Evolutionary conservation across 2,888 invertebrate genomes (phyloP).

Genomic region (Philaethria dido): DNA sequence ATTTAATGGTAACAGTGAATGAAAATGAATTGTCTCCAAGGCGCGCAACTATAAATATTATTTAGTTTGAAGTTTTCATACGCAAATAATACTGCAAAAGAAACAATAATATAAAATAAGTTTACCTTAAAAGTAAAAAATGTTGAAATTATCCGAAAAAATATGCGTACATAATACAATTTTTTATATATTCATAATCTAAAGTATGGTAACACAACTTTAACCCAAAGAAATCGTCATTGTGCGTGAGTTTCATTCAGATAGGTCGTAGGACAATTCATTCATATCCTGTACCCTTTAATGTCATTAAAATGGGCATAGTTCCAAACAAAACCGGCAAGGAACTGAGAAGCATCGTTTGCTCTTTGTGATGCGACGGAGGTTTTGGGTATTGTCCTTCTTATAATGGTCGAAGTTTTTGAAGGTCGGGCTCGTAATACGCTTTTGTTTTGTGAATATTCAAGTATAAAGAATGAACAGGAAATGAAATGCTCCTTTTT

Average conservation of each 20-base stretch:
- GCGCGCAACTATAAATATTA: no score
- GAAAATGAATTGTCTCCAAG: neutral
- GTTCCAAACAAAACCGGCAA: slow-evolving; percentile 27
- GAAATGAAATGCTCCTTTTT: neutral
- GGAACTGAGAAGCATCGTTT: slow-evolving; percentile 17
- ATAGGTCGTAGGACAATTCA: neutral
- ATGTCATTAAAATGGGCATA: slow-evolving; percentile 30
- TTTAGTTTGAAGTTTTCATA: no score
- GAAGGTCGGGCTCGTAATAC: slow-evolving; percentile 13
- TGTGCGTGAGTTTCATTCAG: neutral
- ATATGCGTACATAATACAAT: no score
- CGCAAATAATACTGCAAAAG: no score
- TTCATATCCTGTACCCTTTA: slow-evolving; percentile 14
- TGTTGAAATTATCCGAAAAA: no score
- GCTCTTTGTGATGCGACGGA: slow-evolving; percentile 13
- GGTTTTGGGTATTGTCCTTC: slow-evolving; percentile 16
- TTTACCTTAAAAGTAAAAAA: no score
- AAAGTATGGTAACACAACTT: no score
- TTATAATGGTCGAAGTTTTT: slow-evolving; percentile 32
- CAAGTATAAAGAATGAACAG: slow-evolving; percentile 12
- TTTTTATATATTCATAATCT: no score
- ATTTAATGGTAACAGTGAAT: neutral
- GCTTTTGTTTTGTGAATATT: slow-evolving; percentile 12
- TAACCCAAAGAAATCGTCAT: neutral
- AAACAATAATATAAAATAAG: no score